These are phyloP conservation scores for Chrysolina haemoptera DNA, from an alignment of 2,888 invertebrate species.

Conservation along the genomic window DNA sequence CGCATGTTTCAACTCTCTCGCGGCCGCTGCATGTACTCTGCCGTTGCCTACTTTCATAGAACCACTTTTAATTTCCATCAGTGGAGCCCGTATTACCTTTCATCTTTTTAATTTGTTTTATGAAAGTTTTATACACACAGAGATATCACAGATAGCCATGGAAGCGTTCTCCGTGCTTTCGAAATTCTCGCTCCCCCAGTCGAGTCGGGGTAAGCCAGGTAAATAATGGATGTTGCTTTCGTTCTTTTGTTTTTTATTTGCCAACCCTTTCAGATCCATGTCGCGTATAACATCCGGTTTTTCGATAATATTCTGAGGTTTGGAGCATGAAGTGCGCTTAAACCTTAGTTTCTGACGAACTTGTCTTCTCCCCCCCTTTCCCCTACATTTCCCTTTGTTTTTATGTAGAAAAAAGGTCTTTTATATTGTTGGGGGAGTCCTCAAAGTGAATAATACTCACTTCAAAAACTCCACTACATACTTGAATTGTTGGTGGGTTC, in stretches of 20 bases:
- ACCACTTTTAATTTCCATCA: constrained; percentile 53
- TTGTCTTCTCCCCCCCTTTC: too few relatives aligned
- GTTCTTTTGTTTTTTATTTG: constrained; percentile 26
- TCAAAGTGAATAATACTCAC: too few relatives aligned
- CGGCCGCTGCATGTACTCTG: neutral
- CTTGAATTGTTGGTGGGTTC: too few relatives aligned
- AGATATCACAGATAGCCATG: constrained; percentile 31
- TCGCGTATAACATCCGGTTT: constrained; percentile 10
- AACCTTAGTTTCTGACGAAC: too few relatives aligned
- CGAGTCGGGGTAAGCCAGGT: constrained; percentile 29
- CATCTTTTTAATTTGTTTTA: constrained; percentile 56
- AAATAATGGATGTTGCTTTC: constrained; percentile 38
- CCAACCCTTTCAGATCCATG: constrained; percentile 1
- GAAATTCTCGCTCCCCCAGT: constrained; percentile 23
- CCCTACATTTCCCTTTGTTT: too few relatives aligned
- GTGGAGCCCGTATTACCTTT: constrained; percentile 51
- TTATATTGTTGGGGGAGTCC: too few relatives aligned
- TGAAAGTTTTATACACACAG: constrained; percentile 51
- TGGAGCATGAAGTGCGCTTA: too few relatives aligned
- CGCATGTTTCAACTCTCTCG: neutral
- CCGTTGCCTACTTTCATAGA: constrained; percentile 41
- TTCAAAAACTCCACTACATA: too few relatives aligned
- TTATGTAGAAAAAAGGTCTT: too few relatives aligned
- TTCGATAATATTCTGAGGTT: neutral
- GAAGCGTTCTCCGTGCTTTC: constrained; percentile 36